Percentiles rank a stretch among this genome's conserved stretches.
Conservation (phyloP, 2,888 invertebrate genomes). For the Campoletis raptor region DNA sequence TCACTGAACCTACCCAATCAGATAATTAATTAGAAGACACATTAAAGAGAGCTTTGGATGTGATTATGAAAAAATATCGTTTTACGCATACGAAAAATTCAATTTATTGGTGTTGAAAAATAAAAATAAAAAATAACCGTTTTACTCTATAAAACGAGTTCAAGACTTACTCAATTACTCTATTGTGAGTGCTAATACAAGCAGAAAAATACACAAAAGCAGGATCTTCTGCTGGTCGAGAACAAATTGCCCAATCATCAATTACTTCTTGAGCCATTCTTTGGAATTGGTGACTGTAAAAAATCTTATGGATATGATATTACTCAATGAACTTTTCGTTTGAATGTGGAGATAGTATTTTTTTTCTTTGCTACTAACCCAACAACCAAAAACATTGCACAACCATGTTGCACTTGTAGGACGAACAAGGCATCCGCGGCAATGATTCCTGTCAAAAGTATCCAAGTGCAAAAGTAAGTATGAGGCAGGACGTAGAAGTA, state of each 20-base stretch:
- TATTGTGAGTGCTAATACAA: slow-evolving; percentile 51
- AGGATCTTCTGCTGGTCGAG: slow-evolving; percentile 25
- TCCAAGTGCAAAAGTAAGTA: slow-evolving; percentile 27
- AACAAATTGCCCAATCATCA: background rate
- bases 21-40: background rate
- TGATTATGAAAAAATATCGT: no score
- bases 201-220: slow-evolving; percentile 32
- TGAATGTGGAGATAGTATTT: background rate
- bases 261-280: slow-evolving; percentile 24
- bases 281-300: slow-evolving; percentile 42
- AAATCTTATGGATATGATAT: background rate
- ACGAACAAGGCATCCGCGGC: slow-evolving; percentile 59
- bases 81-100: background rate
- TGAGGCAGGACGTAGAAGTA: slow-evolving; percentile 55
- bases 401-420: slow-evolving; percentile 55
- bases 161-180: slow-evolving; percentile 47
- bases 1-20: slow-evolving; percentile 33
- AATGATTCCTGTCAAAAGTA: slow-evolving; percentile 41
- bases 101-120: background rate
- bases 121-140: background rate
- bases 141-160: background rate
- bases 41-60: no score
- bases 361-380: slow-evolving; percentile 36
- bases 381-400: slow-evolving; percentile 56
- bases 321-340: background rate